Evolutionary conservation across 2,113 vertebrate genomes (phyloP).

Genomic region (Carlito syrichta): DNA sequence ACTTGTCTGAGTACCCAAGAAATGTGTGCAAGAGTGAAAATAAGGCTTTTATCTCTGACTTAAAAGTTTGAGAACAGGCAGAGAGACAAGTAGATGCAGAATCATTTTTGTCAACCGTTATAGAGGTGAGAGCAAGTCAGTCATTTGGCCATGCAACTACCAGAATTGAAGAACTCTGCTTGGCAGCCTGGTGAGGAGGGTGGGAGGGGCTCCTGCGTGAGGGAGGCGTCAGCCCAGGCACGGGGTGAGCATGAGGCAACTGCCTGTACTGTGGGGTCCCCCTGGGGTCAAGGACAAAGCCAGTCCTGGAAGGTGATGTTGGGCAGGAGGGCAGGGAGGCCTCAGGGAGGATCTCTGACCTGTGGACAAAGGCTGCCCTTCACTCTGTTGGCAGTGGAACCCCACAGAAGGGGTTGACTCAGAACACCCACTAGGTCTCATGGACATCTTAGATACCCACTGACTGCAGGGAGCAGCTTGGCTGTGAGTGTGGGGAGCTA

Average conservation of each 20-base stretch:
- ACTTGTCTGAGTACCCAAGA: too few species aligned
- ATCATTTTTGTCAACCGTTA: neutral
- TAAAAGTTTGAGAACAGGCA: neutral
- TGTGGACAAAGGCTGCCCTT: accelerated
- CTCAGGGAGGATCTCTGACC: too few species aligned
- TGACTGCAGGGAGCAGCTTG: too few species aligned
- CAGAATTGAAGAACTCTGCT: neutral
- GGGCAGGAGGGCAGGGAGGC: neutral
- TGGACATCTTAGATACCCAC: neutral
- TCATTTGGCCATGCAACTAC: neutral
- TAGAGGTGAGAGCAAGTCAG: neutral
- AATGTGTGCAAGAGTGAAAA: neutral
- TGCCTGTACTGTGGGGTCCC: accelerated
- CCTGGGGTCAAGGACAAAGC: accelerated
- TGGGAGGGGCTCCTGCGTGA: neutral
- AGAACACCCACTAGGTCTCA: neutral
- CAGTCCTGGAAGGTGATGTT: too few species aligned
- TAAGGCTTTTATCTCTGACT: neutral
- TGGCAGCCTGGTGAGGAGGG: neutral
- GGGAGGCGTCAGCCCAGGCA: neutral
- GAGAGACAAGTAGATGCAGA: neutral
- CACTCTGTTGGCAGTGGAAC: neutral
- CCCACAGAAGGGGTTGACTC: neutral
- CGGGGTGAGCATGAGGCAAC: neutral
- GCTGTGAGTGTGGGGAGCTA: neutral